These are phyloP conservation scores for Drosophila nr. medialis DNA, from an alignment of 2,888 invertebrate species.

Conservation along the genomic window DNA sequence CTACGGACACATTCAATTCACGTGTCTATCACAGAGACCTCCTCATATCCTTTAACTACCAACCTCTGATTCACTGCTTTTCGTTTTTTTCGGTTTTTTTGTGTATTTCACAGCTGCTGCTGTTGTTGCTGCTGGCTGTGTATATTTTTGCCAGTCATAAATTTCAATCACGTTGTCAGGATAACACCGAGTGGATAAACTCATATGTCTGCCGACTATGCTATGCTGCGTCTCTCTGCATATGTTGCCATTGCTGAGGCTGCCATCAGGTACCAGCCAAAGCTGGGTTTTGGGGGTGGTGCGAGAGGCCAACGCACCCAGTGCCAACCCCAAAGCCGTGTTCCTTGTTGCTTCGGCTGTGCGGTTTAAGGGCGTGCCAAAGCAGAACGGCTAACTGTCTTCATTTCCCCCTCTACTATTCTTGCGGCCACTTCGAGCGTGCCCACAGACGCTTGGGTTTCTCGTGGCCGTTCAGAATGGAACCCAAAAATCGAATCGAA, in stretches of 20 bases:
- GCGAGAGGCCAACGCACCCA: constrained; percentile 8
- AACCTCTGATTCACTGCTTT: background rate
- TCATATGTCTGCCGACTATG: constrained; percentile 56
- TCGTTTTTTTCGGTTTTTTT: background rate
- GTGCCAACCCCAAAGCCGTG: constrained; percentile 4
- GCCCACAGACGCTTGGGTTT: constrained; percentile 54
- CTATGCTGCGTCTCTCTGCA: constrained; percentile 49
- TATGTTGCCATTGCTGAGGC: constrained; percentile 50
- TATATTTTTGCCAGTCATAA: constrained; percentile 78
- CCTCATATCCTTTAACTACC: background rate
- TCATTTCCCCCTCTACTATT: constrained; percentile 1
- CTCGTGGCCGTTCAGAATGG: constrained; percentile 44
- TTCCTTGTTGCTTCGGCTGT: constrained; percentile 33
- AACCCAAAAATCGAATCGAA: constrained; percentile 27
- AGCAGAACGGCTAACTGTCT: constrained; percentile 39
- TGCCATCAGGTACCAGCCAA: constrained; percentile 55
- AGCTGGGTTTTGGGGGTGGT: background rate
- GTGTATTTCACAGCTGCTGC: constrained; percentile 13
- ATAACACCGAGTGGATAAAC: constrained; percentile 80
- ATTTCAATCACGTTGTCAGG: constrained; percentile 80
- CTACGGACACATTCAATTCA: constrained; percentile 61
- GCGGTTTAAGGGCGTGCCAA: constrained; percentile 68
- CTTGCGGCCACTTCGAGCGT: constrained; percentile 49
- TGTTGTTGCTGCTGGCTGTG: constrained; percentile 43
- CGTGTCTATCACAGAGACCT: constrained; percentile 46